Percentiles rank a stretch among this genome's conserved stretches.
Conservation (phyloP, 1,140 invertebrate genomes). For the Parasteatoda tepidariorum region DNA sequence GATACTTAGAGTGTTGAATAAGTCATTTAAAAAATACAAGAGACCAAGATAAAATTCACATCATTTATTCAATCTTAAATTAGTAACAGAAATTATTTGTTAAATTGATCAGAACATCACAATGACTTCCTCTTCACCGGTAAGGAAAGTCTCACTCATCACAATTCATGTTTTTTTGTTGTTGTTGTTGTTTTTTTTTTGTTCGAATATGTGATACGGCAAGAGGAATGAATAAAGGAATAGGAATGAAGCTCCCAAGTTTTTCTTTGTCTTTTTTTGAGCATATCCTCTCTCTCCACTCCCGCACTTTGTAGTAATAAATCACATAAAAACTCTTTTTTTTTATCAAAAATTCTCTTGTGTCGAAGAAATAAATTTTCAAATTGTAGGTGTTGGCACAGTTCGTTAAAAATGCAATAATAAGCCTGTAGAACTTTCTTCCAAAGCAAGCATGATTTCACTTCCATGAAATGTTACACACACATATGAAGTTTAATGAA, state of each 20-base stretch:
- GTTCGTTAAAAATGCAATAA: too few relatives aligned
- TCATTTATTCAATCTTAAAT: slow-evolving; percentile 46
- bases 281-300: not conserved
- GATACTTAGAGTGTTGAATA: too few relatives aligned
- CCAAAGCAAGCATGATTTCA: too few relatives aligned
- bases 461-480: too few relatives aligned
- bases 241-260: not conserved
- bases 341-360: too few relatives aligned
- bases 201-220: slow-evolving; percentile 17
- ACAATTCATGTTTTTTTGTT: not conserved
- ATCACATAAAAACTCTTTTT: not conserved
- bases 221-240: slow-evolving; percentile 17
- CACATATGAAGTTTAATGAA: too few relatives aligned
- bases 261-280: not conserved
- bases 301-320: not conserved
- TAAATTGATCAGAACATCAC: slow-evolving; percentile 45
- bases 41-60: too few relatives aligned
- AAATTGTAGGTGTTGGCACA: too few relatives aligned
- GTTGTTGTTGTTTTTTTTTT: not conserved
- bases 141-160: slow-evolving; percentile 21
- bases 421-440: too few relatives aligned
- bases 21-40: too few relatives aligned
- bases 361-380: too few relatives aligned
- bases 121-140: slow-evolving; percentile 21
- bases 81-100: slow-evolving; percentile 9